Base-by-base conservation (phyloP, 2,113 vertebrate species). In the Andinoacara biseriatus region DNA sequence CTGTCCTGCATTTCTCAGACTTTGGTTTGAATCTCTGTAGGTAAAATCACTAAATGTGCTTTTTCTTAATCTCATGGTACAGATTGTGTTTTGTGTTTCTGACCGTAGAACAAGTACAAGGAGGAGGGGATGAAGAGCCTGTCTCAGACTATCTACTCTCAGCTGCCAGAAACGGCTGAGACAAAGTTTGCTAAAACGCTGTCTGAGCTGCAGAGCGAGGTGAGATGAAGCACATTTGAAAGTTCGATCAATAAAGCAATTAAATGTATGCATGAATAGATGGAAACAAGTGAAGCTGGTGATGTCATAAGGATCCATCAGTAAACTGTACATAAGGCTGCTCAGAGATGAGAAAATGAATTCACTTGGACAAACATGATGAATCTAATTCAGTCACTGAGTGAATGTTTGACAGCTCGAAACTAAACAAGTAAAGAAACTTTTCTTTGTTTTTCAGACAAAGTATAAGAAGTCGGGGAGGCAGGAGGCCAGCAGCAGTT, bases 201-300 rank as follows among this genome's bases (percentile, higher is more conserved):
- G 4, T 95, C 95, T 1, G 94, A 96, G 62, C 95, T 97, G 89
- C 97, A 97, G 95, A 98, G 97, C 82, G 90, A 96, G 97, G 97
- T 98, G 92, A 82, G 84, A 0, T 1, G 67, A 83, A 46, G 26
- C 10, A 72, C 31, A n/a, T 18, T 31, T 35, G 72, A 72, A 17
- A 72, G 0, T 43, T 20, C 2, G 65, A 31, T 20, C 26, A 52
- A 72, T 24, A 72, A 10, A 14, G 5, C 38, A 6, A 14, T 67
- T 22, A 46, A 52, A 52, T 11, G 10, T 52, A 26, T n/a, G 49
- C 5, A 52, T n/a, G 24, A 69, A 20, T 46, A 49, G 20, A 57
- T 4, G 20, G 5, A 79, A 52, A 79, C 15, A 72, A 31, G 65
- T 46, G 29, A 5, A 52, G 49, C 49, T 17, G 49, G 2, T 18